phyloP scores from a whole-genome alignment of 2,113 vertebrate genomes.

The Rattus rattus region DNA sequence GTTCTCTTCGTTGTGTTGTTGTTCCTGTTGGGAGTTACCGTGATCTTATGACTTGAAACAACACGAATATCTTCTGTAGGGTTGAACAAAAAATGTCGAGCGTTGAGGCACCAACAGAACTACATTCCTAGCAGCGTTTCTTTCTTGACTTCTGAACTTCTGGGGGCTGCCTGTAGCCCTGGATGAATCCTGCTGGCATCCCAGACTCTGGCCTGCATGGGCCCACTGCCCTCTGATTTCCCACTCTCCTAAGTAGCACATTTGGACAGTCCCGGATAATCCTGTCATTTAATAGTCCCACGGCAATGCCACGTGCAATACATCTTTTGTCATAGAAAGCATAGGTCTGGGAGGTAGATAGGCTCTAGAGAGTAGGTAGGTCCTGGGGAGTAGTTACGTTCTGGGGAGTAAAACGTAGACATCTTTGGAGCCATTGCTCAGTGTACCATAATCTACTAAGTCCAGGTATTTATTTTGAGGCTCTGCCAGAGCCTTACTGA shows the following conservation, averaged over 20 bases:
- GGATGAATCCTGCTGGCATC: not conserved
- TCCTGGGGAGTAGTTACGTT: not conserved
- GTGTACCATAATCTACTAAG: too few species aligned
- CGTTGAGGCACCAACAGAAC: not conserved
- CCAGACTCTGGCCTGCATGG: not conserved
- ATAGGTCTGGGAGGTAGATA: not conserved
- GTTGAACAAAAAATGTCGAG: not conserved
- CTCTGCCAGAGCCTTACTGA: too few species aligned
- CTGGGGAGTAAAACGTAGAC: too few species aligned
- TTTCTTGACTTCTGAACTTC: not conserved
- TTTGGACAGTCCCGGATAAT: not conserved
- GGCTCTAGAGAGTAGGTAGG: not conserved
- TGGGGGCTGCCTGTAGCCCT: not conserved
- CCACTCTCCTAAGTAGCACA: not conserved
- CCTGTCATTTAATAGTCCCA: not conserved
- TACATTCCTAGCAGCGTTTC: not conserved
- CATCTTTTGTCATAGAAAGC: not conserved
- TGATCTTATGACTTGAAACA: not conserved
- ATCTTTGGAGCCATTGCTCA: not conserved
- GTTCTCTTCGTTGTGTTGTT: not conserved
- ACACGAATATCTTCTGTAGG: not conserved
- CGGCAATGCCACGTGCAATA: not conserved
- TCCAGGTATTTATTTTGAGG: not conserved
- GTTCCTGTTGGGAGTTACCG: not conserved
- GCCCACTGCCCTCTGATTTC: not conserved